These are phyloP conservation scores for Willisornis vidua DNA, from an alignment of 2,113 vertebrate species.

Conservation along the genomic window DNA sequence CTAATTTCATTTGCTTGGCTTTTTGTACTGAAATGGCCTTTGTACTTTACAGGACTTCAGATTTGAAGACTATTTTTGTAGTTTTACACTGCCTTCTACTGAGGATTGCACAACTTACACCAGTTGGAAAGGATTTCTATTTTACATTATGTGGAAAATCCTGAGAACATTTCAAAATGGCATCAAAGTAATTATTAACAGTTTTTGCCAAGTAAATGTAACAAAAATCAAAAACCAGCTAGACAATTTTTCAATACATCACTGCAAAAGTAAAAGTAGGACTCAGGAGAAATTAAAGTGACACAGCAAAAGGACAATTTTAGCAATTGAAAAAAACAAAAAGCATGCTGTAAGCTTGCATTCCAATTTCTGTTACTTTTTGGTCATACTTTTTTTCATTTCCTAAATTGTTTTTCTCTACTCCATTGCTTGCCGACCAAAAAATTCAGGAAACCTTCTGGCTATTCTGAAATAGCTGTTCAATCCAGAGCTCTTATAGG, in stretches of 20 bases:
- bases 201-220: not conserved
- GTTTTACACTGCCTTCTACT: conserved; percentile 43
- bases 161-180: not conserved
- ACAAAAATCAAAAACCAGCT: not conserved
- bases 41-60: not conserved
- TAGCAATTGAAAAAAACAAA: not conserved
- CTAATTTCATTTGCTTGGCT: not conserved
- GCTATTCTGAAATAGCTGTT: not conserved
- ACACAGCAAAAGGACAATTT: not conserved
- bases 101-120: not conserved
- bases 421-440: not conserved
- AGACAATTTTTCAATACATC: not conserved
- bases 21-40: not conserved
- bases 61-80: not conserved
- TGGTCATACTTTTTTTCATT: not conserved
- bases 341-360: not conserved
- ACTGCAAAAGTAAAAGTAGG: not conserved
- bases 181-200: not conserved
- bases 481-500: not conserved
- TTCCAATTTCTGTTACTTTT: not conserved
- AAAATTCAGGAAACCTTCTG: not conserved
- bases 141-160: not conserved
- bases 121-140: not conserved
- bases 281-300: not conserved
- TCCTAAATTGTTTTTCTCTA: not conserved